Evolutionary conservation across 2,888 invertebrate species (phyloP), one percentile per base, ranked within the genome.

Genomic region (Chloroclysta siterata): DNA sequence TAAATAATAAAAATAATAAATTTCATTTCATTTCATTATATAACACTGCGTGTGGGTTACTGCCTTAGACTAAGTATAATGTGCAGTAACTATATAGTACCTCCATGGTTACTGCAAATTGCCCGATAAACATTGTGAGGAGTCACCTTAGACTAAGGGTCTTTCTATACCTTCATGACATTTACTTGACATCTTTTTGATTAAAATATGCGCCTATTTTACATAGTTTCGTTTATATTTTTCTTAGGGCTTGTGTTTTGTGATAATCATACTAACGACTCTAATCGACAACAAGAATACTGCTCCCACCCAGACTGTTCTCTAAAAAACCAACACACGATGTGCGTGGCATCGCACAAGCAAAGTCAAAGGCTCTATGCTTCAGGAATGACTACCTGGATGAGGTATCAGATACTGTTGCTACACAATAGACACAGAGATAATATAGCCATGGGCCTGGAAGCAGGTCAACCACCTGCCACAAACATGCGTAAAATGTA

Each of bases 401-500:
- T 91, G 90, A 81, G 90, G 59, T 89, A 88, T 68, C 90, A 91
- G 72, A 80, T 92, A 36, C 69, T 93, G 13, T 70, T 89, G 50
- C 72, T 93, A 28, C 93, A 93, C 66, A 93, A 93, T 72, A 81
- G 90, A 44, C 86, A 93, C 55, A 82, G 93, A 56, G 91, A 93
- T 68, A 88, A 88, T 64, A 85, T 93, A 47, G 93, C 93, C 0
- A 83, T 89, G 86, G 93, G 93, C 0, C 74, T 90, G 33, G 89
- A 93, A 66, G 84, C 90, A 0, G 91, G 90, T 0, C 93, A 93
- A 70, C 93, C 93, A 1, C 83, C 90, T 0, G 93, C 93, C 0
- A 78, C 88, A 2, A 93, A 93, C 68, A 93, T 93, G 93, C 86
- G 91, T 7, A 92, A 93, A 72, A 83, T 93, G 86, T 93, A 92